phyloP scores from a whole-genome alignment of 2,113 vertebrate species.

The Malaclemys terrapin region DNA sequence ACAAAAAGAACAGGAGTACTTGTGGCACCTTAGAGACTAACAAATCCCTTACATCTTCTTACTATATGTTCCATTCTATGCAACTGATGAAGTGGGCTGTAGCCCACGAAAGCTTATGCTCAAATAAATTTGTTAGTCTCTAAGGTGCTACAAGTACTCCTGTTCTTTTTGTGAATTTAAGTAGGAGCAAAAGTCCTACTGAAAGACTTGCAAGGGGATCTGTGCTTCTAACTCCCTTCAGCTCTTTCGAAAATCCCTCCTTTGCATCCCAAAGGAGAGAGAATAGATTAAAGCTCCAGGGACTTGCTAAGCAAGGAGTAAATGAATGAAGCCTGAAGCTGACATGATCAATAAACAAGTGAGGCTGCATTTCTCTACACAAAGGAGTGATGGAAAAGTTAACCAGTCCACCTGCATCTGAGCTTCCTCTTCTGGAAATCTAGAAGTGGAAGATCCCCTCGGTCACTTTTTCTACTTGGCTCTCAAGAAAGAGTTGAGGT shows the following conservation, averaged over 20 bases:
- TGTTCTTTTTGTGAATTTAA: neutral
- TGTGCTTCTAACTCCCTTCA: neutral
- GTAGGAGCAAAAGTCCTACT: neutral
- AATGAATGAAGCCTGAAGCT: neutral
- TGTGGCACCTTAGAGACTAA: no score
- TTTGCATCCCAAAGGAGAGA: neutral
- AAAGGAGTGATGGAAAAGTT: neutral
- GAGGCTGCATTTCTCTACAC: neutral
- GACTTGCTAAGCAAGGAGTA: neutral
- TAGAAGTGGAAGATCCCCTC: neutral
- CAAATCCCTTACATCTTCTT: no score
- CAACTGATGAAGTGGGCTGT: no score
- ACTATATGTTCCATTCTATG: no score
- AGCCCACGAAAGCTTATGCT: no score
- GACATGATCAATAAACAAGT: neutral
- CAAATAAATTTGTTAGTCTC: no score
- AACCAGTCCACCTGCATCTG: neutral
- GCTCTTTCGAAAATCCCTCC: neutral
- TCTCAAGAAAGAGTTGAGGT: neutral
- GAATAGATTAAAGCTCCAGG: accelerated
- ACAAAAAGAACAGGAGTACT: no score
- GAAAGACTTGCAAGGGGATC: neutral
- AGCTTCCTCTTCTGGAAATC: neutral
- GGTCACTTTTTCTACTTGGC: neutral
- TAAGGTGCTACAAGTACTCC: no score